Base-by-base conservation (phyloP, 2,888 invertebrate genomes). In the Andrena hattorfiana region DNA sequence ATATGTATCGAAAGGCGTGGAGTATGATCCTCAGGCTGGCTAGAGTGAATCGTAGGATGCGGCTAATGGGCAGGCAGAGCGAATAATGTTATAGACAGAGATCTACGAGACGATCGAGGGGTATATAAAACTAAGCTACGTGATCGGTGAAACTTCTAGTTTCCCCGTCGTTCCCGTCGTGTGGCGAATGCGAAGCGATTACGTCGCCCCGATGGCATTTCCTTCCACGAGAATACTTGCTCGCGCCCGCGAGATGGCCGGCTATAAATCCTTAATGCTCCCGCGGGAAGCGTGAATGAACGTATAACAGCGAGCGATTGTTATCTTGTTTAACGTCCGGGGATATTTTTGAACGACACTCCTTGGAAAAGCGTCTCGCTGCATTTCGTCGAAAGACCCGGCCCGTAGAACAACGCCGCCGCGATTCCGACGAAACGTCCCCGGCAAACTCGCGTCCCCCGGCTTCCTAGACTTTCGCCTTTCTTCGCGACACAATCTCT, bases 271-370 rank as follows among this genome's bases (percentile, higher is more conserved):
- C 32, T 10, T 48, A 42, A 67, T 42, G 62, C 13, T 59, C 64
- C 20, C 73, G 63, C 54, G 64, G 13, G 49, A 62, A 60, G 54
- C 67, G 81, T 26, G 82, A 80, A 71, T 64, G 81, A 80, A 80
- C 74, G 82, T 49, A 73, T 51, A 80, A 75, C 70, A 54, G 60
- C 73, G 72, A 80, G 73, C 76, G 76, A 84, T 84, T 82, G 78
- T 86, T 84, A 77, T 79, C 74, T 77, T 84, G 85, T 77, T 81
- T 77, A 77, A 79, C 70, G 54, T 62, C 62, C 73, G 60, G 63
- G 30, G 81, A 56, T 81, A 78, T 86, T 86, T 84, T 67, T 56
- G 56, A 35, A 79, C 69, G 67, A 69, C 56, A 60, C 69, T 81
- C 67, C 20, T 23, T 48, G 81, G 70, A 86, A 84, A 76, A 64